Evolutionary conservation across 2,888 invertebrate genomes (phyloP).

Genomic region (Apamea crenata): DNA sequence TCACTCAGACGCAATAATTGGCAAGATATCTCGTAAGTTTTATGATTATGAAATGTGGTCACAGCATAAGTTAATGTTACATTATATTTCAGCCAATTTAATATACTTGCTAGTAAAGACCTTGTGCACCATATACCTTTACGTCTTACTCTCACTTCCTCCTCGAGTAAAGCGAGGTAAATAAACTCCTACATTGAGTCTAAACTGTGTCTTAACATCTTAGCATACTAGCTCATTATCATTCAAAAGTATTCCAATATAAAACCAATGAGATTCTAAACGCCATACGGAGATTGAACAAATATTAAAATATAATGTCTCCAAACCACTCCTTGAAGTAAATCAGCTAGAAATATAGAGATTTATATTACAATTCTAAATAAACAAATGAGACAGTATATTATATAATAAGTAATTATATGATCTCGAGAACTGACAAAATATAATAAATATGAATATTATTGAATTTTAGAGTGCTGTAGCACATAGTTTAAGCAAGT

Average conservation of each 20-base stretch:
- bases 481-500: neutral
- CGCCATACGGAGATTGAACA: conserved; percentile 13
- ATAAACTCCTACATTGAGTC: conserved; percentile 25
- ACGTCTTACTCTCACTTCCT: neutral
- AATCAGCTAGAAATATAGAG: conserved; percentile 1
- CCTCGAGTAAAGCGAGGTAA: neutral
- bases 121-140: neutral
- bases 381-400: conserved; percentile 37
- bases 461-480: neutral
- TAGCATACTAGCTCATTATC: conserved; percentile 5
- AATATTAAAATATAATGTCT: conserved; percentile 1
- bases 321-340: neutral
- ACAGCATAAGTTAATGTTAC: neutral
- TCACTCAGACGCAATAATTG: neutral
- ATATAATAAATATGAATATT: conserved; percentile 33
- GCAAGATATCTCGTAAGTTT: neutral
- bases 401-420: conserved; percentile 20
- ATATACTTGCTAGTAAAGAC: neutral
- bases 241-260: conserved; percentile 25
- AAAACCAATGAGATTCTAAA: conserved; percentile 24
- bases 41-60: neutral
- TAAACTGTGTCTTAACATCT: conserved; percentile 19
- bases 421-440: conserved; percentile 58
- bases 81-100: neutral
- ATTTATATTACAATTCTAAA: conserved; percentile 10